phyloP scores from a whole-genome alignment of 1,140 invertebrate species.

The Apolygus lucorum region DNA sequence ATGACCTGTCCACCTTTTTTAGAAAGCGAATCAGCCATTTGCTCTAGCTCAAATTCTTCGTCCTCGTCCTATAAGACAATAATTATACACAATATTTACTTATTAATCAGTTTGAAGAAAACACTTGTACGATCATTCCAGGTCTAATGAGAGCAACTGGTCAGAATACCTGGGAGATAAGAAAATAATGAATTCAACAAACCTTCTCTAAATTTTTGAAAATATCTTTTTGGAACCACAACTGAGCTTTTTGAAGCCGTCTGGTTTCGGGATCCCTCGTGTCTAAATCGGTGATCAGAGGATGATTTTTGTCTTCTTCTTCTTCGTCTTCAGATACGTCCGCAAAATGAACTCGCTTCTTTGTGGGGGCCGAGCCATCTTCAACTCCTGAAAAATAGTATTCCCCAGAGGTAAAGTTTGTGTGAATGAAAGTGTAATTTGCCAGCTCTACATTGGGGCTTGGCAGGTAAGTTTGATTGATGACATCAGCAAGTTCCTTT shows the following conservation, averaged over 20 bases:
- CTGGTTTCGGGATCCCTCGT: slow-evolving; percentile 60
- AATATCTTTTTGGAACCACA: slow-evolving; percentile 84
- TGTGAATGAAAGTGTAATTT: neutral
- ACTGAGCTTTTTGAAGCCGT: slow-evolving; percentile 62
- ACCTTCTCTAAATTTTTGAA: slow-evolving; percentile 68
- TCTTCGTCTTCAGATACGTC: slow-evolving; percentile 41
- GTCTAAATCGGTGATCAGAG: slow-evolving; percentile 77
- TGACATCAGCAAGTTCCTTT: too few species aligned
- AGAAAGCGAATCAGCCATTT: slow-evolving; percentile 60
- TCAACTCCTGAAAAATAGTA: slow-evolving; percentile 27
- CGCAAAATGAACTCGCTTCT: slow-evolving; percentile 22
- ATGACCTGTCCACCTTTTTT: slow-evolving; percentile 56
- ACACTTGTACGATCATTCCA: neutral
- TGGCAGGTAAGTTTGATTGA: too few species aligned
- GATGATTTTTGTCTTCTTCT: slow-evolving; percentile 49
- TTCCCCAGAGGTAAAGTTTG: neutral
- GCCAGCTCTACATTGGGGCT: too few species aligned
- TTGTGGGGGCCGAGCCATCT: slow-evolving; percentile 18
- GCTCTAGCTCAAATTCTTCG: slow-evolving; percentile 79
- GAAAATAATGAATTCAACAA: neutral
- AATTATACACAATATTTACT: neutral
- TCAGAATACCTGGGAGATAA: too few species aligned
- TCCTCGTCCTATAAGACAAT: slow-evolving; percentile 51
- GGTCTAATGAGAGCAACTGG: neutral
- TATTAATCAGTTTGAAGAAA: neutral